These are phyloP conservation scores for Chrysina gloriosa DNA, from an alignment of 2,888 invertebrate species.

Conservation along the genomic window DNA sequence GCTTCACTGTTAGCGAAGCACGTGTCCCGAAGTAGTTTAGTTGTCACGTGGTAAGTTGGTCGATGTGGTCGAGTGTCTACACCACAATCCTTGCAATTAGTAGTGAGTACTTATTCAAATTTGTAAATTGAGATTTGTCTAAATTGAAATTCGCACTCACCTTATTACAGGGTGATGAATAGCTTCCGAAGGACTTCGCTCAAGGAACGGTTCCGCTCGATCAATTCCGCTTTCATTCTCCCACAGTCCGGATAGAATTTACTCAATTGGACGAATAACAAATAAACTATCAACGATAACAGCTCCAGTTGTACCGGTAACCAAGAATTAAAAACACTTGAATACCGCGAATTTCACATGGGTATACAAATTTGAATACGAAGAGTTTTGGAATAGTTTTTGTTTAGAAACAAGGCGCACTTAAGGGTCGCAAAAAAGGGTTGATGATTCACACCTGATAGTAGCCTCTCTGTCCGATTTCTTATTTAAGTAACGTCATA, in stretches of 20 bases:
- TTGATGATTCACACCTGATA: background rate
- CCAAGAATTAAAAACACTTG: background rate
- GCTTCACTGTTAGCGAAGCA: no score
- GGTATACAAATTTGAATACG: background rate
- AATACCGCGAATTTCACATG: background rate
- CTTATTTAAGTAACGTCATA: conserved; percentile 20
- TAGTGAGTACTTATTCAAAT: no score
- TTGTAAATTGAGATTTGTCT: background rate
- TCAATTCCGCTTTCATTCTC: conserved; percentile 15
- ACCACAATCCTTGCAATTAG: no score
- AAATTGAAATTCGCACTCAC: conserved; percentile 17
- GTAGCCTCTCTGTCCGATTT: background rate
- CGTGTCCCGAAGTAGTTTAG: no score
- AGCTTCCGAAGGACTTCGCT: background rate
- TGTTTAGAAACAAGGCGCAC: no score
- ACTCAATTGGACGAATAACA: background rate
- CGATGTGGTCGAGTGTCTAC: no score
- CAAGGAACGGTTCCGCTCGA: conserved; percentile 15
- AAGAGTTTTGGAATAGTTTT: no score
- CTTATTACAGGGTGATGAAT: conserved; percentile 25
- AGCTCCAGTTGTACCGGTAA: background rate
- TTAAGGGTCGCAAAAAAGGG: background rate
- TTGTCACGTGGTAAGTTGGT: no score
- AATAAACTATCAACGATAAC: background rate
- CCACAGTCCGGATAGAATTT: background rate